A percentile compares a stretch with the other conserved stretches of the same genome.
phyloP scores from a whole-genome alignment of 92 coral and sea anemone genomes.

The Micromussa lordhowensis region DNA sequence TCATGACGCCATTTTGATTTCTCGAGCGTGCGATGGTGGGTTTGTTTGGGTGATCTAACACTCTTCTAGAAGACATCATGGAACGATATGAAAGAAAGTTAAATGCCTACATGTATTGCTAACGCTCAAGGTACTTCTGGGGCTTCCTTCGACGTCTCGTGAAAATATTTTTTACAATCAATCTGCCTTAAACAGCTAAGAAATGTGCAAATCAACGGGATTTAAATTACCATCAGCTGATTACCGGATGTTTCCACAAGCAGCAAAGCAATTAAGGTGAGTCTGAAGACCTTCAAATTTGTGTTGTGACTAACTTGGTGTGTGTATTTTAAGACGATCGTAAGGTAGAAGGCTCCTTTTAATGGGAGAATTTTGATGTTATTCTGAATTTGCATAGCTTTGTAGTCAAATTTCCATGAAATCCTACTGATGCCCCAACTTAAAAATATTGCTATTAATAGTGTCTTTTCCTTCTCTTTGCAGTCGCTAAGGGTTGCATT shows the following conservation, averaged over 20 bases:
- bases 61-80: slow-evolving; percentile 3
- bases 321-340: background rate
- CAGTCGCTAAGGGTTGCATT: background rate
- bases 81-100: slow-evolving; percentile 18
- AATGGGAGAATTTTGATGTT: slow-evolving; percentile 16
- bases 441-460: background rate
- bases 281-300: slow-evolving; percentile 20
- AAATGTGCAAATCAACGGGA: slow-evolving; percentile 18
- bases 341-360: slow-evolving; percentile 6
- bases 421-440: slow-evolving; percentile 23
- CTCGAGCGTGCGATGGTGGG: too few relatives aligned
- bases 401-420: background rate
- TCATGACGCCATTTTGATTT: background rate
- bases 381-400: slow-evolving; percentile 21
- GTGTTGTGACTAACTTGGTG: background rate
- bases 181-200: background rate
- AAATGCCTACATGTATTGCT: background rate
- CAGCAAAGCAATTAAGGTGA: slow-evolving; percentile 11
- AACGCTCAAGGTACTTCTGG: background rate
- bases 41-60: too few relatives aligned
- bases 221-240: slow-evolving; percentile 18
- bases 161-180: background rate
- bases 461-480: slow-evolving; percentile 21
- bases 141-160: background rate
- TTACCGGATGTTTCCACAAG: slow-evolving; percentile 11